Conservation (phyloP, 92 coral and sea anemone species). For the Hydrozoanthus gracilis region DNA sequence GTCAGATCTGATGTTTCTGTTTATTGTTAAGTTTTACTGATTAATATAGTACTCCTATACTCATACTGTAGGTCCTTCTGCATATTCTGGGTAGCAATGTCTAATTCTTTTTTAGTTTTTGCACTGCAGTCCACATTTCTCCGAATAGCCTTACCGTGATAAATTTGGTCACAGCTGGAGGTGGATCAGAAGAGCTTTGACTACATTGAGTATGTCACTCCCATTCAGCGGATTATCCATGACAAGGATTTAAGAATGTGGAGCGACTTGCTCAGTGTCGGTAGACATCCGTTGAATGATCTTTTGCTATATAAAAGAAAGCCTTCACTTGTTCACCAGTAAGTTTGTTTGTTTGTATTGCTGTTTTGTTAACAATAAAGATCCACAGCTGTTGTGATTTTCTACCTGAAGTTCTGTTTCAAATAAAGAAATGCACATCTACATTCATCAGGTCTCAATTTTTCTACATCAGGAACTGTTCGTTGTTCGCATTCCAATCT, state of each 20-base stretch:
- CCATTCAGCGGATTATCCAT: no score
- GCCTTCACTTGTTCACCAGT: constrained; percentile 8
- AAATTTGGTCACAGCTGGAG: no score
- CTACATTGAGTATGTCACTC: no score
- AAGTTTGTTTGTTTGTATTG: not conserved
- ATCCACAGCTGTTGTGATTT: not conserved
- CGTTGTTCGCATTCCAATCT: constrained; percentile 1
- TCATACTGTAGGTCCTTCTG: no score
- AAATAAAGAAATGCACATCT: constrained; percentile 35
- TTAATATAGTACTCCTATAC: not conserved
- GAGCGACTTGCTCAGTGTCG: no score
- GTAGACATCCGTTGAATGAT: no score
- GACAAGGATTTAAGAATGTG: no score
- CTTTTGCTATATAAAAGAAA: no score
- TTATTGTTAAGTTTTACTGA: not conserved
- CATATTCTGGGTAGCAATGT: not conserved
- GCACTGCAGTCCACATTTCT: not conserved
- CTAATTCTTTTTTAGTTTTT: not conserved
- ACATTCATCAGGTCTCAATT: constrained; percentile 15
- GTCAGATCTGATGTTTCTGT: not conserved
- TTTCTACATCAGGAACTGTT: constrained; percentile 1
- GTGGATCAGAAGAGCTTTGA: no score
- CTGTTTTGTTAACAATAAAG: constrained; percentile 10
- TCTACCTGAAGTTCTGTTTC: constrained; percentile 5
- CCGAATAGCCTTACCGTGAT: not conserved